Evolutionary conservation across 2,797 vertebrate genomes (phyloP), one percentile per base, ranked within the genome.

Genomic region (Bovichtus diacanthus): DNA sequence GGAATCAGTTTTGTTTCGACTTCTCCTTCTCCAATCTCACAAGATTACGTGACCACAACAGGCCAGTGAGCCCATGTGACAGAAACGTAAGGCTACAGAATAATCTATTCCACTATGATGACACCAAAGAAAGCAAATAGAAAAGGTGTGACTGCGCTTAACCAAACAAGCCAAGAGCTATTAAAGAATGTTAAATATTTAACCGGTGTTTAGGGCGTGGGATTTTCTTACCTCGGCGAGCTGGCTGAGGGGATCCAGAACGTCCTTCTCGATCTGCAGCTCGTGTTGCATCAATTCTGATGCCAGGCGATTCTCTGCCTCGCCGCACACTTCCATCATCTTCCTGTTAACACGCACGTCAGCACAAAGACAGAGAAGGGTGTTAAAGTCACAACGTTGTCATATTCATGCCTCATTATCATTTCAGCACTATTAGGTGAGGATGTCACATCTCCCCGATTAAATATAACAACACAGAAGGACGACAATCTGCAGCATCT

Each of bases 251-350:
- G 98, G 98, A 63, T 99, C 98, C 81, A 98, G 81, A 44, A 99
- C 94, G 2, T 99, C 97, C 74, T 95, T 98, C 87, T 99, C 98
- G 3, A 99, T 94, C 87, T 98, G 97, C 31, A 98, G 90, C 89
- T 99, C 98, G 0, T 99, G 96, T 67, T 95, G 96, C 86, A 98
- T 97, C 67, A 99, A 92, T 67, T 99, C 98, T 6, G 96, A 94
- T 0, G 98, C 97, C 91, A 99, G 95, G 47, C 96, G 96, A 34
- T 96, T 98, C 92, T 99, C 98, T 0, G 97, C 97, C 12, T 99
- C 98, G 0, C 98, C 97, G 31, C 98, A 99, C 0, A 97, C 96
- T 80, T 97, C 97, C 93, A 99, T 96, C 96, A 98, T 97, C 91
- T 98, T 99, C 93, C 98, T 99, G 90, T 78, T 25, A 21, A 62